phyloP scores from a whole-genome alignment of 2,888 invertebrate genomes.

The Andrena camellia region DNA sequence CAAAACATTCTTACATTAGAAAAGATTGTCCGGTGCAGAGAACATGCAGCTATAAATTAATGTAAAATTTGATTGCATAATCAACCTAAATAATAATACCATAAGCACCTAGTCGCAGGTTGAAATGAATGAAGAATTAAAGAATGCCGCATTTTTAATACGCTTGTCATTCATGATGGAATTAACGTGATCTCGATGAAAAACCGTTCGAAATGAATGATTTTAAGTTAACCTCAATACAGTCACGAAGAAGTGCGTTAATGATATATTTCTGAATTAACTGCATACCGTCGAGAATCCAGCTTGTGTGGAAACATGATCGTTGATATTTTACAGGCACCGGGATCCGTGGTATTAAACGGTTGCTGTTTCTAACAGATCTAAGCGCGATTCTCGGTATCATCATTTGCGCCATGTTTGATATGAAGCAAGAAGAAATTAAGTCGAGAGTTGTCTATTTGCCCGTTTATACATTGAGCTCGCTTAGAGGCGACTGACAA shows the following conservation, averaged over 20 bases:
- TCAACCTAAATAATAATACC: slow-evolving; percentile 20
- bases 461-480: slow-evolving; percentile 7
- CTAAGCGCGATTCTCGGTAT: slow-evolving; percentile 76
- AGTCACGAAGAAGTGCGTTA: not conserved
- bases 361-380: slow-evolving; percentile 73
- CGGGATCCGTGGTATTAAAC: slow-evolving; percentile 70
- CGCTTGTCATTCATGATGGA: not conserved
- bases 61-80: slow-evolving; percentile 71
- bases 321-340: slow-evolving; percentile 78
- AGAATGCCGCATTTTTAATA: not conserved
- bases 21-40: not conserved
- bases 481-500: slow-evolving; percentile 10
- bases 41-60: not conserved
- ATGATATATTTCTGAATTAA: slow-evolving; percentile 54
- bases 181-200: slow-evolving; percentile 8
- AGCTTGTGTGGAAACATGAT: slow-evolving; percentile 82
- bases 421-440: slow-evolving; percentile 28
- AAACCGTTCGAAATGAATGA: slow-evolving; percentile 1
- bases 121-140: not conserved
- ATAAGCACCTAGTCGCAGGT: not conserved
- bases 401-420: slow-evolving; percentile 81
- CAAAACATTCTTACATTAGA: not conserved
- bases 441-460: not conserved
- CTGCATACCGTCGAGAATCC: slow-evolving; percentile 80
- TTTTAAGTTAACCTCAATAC: slow-evolving; percentile 74